Evolutionary conservation across 2,797 vertebrate species (phyloP).

Genomic region (Kryptopterus vitreolus): DNA sequence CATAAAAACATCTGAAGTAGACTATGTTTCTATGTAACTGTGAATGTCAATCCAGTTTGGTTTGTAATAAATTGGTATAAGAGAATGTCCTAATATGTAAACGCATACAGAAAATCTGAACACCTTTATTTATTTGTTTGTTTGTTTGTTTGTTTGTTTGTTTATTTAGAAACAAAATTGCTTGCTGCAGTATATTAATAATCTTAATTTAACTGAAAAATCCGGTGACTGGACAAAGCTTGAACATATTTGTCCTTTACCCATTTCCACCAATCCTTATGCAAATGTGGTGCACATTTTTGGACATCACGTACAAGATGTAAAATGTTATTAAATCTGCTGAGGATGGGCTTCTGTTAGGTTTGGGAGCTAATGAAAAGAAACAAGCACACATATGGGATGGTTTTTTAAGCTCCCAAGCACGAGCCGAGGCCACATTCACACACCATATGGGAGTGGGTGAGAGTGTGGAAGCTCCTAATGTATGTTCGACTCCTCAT

Average conservation of each 20-base stretch:
- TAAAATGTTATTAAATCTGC: conserved; percentile 49
- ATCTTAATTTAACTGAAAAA: not conserved
- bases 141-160: too few relatives aligned
- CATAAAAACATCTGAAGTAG: not conserved
- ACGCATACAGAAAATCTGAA: too few relatives aligned
- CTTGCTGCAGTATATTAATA: not conserved
- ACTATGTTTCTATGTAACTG: not conserved
- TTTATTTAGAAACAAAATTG: not conserved
- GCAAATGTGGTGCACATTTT: conserved; percentile 33
- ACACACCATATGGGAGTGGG: conserved; percentile 73
- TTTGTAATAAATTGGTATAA: not conserved
- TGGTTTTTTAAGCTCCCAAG: conserved; percentile 52
- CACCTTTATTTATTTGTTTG: too few relatives aligned
- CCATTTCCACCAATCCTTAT: conserved; percentile 27
- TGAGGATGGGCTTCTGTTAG: conserved; percentile 53
- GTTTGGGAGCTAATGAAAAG: conserved; percentile 73
- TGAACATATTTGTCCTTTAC: not conserved
- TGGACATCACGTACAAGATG: conserved; percentile 29
- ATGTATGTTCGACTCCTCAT: conserved; percentile 63
- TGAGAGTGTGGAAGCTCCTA: conserved; percentile 68
- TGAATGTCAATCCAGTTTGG: not conserved
- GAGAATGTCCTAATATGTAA: not conserved
- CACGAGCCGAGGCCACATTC: conserved; percentile 67
- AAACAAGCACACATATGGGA: conserved; percentile 77
- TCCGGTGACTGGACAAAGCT: conserved; percentile 1